Base-by-base conservation (phyloP, 1,140 invertebrate genomes). In the Spodoptera litura region DNA sequence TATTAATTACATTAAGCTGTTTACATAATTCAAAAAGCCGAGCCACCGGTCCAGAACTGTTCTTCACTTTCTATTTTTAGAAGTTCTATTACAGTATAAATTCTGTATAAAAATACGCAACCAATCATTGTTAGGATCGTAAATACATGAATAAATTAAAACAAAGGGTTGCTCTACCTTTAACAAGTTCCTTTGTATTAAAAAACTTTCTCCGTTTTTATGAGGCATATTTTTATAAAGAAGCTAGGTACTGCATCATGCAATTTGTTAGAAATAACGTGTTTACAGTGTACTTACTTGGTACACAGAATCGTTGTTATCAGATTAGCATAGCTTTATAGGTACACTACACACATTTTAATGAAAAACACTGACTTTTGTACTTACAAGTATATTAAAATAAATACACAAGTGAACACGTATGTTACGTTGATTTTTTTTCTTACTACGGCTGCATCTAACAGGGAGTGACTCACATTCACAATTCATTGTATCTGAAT, bases 101-200 rank as follows among this genome's bases (percentile, higher is more conserved):
- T 27, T 59, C 35, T 13, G 15, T 52, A 27, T 11, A 73, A 55
- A 5, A 59, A 73, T 59, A 35, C 31, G 35, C 35, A 73, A n/a
- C 49, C 59, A 66, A 73, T 59, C 53, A 73, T 25, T 53, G 44
- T 44, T 59, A 73, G 25, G 35, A 56, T 38, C n/a, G 15, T 59
- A 59, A 73, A 59, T 73, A 73, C 56, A 38, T 58, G 55, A 59
- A 73, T 73, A 73, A 73, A 73, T 72, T 72, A 59, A 49, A 25
- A 13, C 31, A 73, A 59, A 56, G 51, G 51, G 20, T 59, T 56
- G 52, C 13, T n/a, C 13, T 61, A 12, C 10, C 51, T 71, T 35
- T 15, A 56, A 55, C 27, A 10, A 0, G 9, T 10, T 15, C n/a
- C n/a, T 35, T 38, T 55, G 35, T 27, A 53, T 53, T 55, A 55